A percentile compares a stretch with the other conserved stretches of the same genome.
Evolutionary conservation across 2,888 invertebrate species (phyloP).

Genomic region (Marronus borbonicus): DNA sequence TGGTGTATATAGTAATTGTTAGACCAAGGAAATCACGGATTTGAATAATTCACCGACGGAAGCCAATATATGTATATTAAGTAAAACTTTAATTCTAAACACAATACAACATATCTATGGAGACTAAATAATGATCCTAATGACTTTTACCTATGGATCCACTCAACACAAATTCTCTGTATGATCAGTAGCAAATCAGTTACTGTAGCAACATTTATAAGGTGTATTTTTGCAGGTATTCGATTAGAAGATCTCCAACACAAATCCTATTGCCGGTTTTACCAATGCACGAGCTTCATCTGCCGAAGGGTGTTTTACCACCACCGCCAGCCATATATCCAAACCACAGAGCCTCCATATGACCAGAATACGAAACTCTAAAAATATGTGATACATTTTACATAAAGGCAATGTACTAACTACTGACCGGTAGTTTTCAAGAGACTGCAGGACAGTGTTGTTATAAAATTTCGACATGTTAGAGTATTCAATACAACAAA

Average conservation of each 20-base stretch:
- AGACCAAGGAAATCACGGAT: too few relatives aligned
- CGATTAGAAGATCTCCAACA: slow-evolving; percentile 68
- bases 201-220: not conserved
- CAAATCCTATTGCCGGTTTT: slow-evolving; percentile 68
- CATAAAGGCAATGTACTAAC: slow-evolving; percentile 37
- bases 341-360: slow-evolving; percentile 70
- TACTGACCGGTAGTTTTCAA: slow-evolving; percentile 22
- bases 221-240: slow-evolving; percentile 62
- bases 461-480: slow-evolving; percentile 39
- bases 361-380: slow-evolving; percentile 58
- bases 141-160: too few relatives aligned
- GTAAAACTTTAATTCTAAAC: too few relatives aligned
- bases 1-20: too few relatives aligned
- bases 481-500: slow-evolving; percentile 10
- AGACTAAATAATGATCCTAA: too few relatives aligned
- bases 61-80: too few relatives aligned
- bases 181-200: not conserved
- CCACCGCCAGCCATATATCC: slow-evolving; percentile 70
- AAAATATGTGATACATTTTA: slow-evolving; percentile 51
- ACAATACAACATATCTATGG: too few relatives aligned
- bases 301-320: slow-evolving; percentile 66
- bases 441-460: slow-evolving; percentile 43
- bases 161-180: too few relatives aligned
- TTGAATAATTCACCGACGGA: too few relatives aligned
- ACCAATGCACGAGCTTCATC: slow-evolving; percentile 70